Percentiles rank a stretch among this genome's conserved stretches.
phyloP scores from a whole-genome alignment of 2,113 vertebrate genomes.

The Pedetes capensis region DNA sequence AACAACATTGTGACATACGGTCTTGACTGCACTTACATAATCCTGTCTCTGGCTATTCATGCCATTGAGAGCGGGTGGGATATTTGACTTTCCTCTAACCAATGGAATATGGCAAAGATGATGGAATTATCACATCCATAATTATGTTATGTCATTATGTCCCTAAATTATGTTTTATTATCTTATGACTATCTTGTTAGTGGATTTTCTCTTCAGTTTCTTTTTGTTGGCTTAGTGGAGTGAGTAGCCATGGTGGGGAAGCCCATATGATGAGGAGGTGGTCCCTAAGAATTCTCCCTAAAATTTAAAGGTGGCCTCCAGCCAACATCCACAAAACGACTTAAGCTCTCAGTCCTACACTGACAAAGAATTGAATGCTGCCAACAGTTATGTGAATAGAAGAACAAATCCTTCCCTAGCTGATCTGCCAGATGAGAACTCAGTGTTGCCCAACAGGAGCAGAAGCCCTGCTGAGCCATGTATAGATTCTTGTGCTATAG shows the following conservation, averaged over 20 bases:
- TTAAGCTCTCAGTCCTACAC: neutral
- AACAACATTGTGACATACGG: rapidly evolving
- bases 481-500: neutral
- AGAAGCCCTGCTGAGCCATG: neutral
- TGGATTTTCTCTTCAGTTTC: neutral
- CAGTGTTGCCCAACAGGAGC: neutral
- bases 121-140: neutral
- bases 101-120: no score
- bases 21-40: rapidly evolving
- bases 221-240: neutral
- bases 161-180: neutral
- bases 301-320: neutral
- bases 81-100: neutral
- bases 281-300: neutral
- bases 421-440: neutral
- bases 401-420: neutral
- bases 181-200: neutral
- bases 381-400: neutral
- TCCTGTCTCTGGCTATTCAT: neutral
- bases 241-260: neutral
- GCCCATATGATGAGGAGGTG: neutral
- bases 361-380: neutral
- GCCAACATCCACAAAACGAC: no score
- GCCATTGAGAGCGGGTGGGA: neutral
- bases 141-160: rapidly evolving